Evolutionary conservation across 2,888 invertebrate species (phyloP), one percentile per base, ranked within the genome.

Genomic region (Altica lythri): DNA sequence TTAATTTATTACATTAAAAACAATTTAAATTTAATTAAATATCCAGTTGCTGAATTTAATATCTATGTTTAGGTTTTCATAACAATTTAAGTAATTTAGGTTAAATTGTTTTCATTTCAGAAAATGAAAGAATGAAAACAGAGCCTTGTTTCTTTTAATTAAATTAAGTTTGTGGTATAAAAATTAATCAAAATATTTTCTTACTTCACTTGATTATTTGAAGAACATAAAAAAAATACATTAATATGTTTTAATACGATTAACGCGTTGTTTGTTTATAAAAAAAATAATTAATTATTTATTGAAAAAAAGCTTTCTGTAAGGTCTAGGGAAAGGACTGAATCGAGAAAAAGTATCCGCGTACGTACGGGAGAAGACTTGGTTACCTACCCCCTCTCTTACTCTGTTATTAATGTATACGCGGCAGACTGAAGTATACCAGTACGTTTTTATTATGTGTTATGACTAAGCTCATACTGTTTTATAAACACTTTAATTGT

Each of bases 11-110:
- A 16, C 6, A 14, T 14, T 4, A 34, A 9, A 2, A 16, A 34
- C 13, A 16, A 16, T 16, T 34, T 34, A 34, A 34, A 16, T 34
- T 34, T 34, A 34, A 34, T 34, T 14, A 34, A 34, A 34, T 34
- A 34, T 34, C 34, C 9, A n/a, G 34, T 16, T 34, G 34, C 9
- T 34, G 16, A 34, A 34, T 8, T 13, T 30, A 30, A 30, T 30
- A 30, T n/a, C n/a, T n/a, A 30, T 8, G 10, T 16, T 34, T 34
- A 16, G 13, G 34, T 34, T 2, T 10, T 34, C 34, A 14, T 16
- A 34, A 34, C 34, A 34, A 34, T 34, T 27, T 27, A 27, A 27
- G 6, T 34, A 34, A 34, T 34, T 27, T 27, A 27, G n/a, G 6
- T 34, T 34, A 34, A 34, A 34, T 16, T 34, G 16, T 34, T 30